Base-by-base conservation (phyloP, 2,888 invertebrate species). In the Dasypolia templi region DNA sequence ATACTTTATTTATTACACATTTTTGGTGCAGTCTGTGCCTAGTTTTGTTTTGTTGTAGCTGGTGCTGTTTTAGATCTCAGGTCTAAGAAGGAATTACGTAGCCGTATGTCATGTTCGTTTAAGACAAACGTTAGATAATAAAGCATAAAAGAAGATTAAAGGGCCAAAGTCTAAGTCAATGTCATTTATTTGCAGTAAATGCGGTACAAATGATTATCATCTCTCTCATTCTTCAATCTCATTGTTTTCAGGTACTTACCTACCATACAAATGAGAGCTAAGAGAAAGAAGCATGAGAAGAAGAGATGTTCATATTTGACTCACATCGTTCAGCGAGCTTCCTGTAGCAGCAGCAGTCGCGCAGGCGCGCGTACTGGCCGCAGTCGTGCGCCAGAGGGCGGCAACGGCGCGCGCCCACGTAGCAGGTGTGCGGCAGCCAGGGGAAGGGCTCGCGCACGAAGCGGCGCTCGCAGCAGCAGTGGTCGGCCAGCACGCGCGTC, bases 401-500 rank as follows among this genome's bases (percentile, higher is more conserved):
- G 92, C 97, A 97, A 86, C 97, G 95, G 87, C 95, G 95, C 70
- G 97, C 95, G 58, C 97, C 97, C 87, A 97, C 89, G 93, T 97
- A 97, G 93, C 97, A 97, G 2, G 97, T 97, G 93, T 97, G 97
- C 82, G 97, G 97, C 84, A 97, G 96, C 95, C 97, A 97, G 35
- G 97, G 97, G 90, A 97, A 97, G 53, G 97, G 96, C 94, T 97
- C 97, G 73, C 96, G 96, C 90, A 96, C 95, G 90, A 96, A 96
- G 89, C 96, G 96, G 84, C 97, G 97, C 91, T 96, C 95, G 92
- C 95, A 96, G 92, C 96, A 95, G 92, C 95, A 95, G 93, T 96
- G 95, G 92, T 95, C 95, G 17, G 94, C 93, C 83, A 97, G 95
- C 88, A 97, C 96, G 39, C 94, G 94, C 81, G 97, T 95, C 87